A percentile compares a stretch with the other conserved stretches of the same genome.
phyloP scores from a whole-genome alignment of 2,797 vertebrate genomes.

The Sus cebifrons region DNA sequence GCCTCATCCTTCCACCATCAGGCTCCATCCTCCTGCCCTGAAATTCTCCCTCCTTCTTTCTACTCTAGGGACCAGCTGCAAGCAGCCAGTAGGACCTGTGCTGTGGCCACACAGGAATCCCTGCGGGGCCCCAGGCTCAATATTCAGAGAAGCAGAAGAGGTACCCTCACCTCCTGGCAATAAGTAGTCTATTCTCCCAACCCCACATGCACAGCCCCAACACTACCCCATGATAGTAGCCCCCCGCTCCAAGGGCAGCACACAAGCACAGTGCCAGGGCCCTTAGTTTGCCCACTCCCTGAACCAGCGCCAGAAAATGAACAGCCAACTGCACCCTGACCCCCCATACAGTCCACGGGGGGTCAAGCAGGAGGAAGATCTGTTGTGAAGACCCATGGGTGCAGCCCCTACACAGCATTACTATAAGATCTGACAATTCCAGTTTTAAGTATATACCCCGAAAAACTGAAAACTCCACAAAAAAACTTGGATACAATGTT shows the following conservation, averaged over 20 bases:
- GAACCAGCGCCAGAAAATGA: neutral
- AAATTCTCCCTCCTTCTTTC: neutral
- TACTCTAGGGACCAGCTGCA: neutral
- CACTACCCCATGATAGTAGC: neutral
- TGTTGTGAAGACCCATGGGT: neutral
- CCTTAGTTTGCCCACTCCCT: neutral
- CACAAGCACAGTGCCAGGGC: neutral
- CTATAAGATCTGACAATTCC: neutral
- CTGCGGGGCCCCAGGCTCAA: neutral
- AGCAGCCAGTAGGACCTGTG: neutral
- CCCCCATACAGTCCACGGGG: too few relatives aligned
- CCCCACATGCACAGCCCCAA: accelerated
- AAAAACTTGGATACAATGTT: neutral
- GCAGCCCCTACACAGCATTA: neutral
- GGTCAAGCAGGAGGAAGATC: neutral
- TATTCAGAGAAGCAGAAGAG: neutral
- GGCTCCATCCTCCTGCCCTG: neutral
- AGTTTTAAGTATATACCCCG: neutral
- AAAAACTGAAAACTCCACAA: neutral
- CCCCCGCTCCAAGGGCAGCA: neutral
- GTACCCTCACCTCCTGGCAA: too few relatives aligned
- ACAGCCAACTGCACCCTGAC: neutral
- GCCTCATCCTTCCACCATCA: neutral
- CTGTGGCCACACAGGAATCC: neutral
- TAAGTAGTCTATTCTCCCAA: neutral